phyloP scores from a whole-genome alignment of 2,113 vertebrate genomes.

The Alligator sinensis region DNA sequence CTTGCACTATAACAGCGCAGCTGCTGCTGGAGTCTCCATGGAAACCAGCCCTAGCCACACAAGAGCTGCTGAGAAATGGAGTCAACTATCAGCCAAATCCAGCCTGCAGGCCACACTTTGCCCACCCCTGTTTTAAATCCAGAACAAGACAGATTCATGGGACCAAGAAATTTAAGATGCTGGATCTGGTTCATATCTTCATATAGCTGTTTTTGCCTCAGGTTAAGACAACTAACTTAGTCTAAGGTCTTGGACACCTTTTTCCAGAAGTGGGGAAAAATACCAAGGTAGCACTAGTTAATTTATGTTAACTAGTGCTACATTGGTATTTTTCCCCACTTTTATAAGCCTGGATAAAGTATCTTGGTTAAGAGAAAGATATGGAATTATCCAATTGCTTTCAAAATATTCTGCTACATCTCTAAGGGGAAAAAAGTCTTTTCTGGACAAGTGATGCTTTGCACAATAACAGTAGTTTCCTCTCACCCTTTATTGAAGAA shows the following conservation, averaged over 20 bases:
- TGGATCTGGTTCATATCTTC: neutral
- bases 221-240: neutral
- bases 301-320: neutral
- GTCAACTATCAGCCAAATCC: no score
- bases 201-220: neutral
- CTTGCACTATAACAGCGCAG: no score
- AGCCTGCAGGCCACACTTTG: no score
- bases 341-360: neutral
- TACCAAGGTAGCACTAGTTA: neutral
- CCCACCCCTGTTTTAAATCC: neutral
- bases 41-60: no score
- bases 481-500: neutral
- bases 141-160: neutral
- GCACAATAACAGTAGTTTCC: neutral
- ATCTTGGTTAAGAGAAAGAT: neutral
- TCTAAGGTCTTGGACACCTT: neutral
- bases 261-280: no score
- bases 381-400: neutral
- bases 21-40: no score
- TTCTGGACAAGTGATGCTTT: neutral
- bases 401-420: neutral
- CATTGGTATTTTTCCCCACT: neutral
- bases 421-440: neutral
- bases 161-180: neutral
- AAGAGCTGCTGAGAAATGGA: no score